Evolutionary conservation across 2,797 vertebrate genomes (phyloP).

Genomic region (Chaetodon trifasciatus): DNA sequence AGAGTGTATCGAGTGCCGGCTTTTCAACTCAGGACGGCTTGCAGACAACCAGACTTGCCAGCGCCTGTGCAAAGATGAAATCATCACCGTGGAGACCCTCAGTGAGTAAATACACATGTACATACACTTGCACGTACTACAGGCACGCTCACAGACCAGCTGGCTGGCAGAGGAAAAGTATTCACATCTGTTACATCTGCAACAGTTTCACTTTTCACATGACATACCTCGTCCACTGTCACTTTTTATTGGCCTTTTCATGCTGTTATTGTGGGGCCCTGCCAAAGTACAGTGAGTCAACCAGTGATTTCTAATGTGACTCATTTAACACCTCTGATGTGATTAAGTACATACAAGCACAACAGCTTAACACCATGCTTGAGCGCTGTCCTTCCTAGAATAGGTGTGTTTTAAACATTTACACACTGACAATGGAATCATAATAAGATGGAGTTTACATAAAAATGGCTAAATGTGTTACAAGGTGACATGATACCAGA

Average conservation of each 20-base stretch:
- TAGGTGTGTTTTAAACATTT: background rate
- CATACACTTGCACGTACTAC: constrained; percentile 15
- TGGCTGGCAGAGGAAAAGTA: constrained; percentile 23
- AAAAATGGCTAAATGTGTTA: background rate
- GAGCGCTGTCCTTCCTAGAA: background rate
- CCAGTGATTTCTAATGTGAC: constrained; percentile 3
- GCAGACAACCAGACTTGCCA: constrained; percentile 97
- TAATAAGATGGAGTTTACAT: too few species aligned
- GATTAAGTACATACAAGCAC: background rate
- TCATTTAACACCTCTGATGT: background rate
- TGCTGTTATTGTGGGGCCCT: background rate
- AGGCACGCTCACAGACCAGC: constrained; percentile 10
- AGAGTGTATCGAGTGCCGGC: constrained; percentile 95
- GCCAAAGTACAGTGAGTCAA: constrained; percentile 2
- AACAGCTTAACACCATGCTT: background rate
- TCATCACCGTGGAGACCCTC: constrained; percentile 91
- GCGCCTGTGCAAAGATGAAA: constrained; percentile 88
- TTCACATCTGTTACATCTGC: constrained; percentile 53
- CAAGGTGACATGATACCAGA: background rate
- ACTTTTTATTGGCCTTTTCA: constrained; percentile 20
- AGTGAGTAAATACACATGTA: constrained; percentile 84
- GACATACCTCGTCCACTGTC: constrained; percentile 18
- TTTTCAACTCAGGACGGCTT: constrained; percentile 90
- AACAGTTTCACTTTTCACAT: constrained; percentile 38
- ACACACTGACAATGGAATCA: background rate